Conservation (phyloP, 2,113 vertebrate genomes). For the Oenanthe oenanthe region DNA sequence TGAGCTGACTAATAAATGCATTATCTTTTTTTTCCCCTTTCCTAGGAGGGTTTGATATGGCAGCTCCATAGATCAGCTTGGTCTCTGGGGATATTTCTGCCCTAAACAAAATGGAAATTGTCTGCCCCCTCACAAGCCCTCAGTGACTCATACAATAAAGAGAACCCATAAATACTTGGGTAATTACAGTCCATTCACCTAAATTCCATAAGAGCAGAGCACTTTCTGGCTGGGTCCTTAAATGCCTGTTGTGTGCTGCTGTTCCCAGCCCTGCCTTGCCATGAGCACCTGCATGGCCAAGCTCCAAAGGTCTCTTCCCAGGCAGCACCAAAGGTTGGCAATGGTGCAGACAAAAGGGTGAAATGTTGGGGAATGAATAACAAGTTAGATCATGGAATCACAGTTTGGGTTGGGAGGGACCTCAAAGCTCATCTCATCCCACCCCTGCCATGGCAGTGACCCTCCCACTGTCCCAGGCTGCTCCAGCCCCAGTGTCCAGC, state of each 20-base stretch:
- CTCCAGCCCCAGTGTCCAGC: neutral
- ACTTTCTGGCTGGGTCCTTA: constrained; percentile 15
- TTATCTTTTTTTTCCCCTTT: constrained; percentile 46
- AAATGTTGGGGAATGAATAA: neutral
- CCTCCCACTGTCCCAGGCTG: neutral
- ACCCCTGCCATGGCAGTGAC: neutral
- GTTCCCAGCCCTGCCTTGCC: neutral
- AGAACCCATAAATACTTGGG: constrained; percentile 64
- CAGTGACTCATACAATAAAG: constrained; percentile 66
- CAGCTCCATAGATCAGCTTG: constrained; percentile 64
- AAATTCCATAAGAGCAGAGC: constrained; percentile 46
- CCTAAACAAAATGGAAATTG: constrained; percentile 69
- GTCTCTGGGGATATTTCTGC: constrained; percentile 56
- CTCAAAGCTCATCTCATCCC: fast-evolving
- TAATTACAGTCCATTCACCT: constrained; percentile 58
- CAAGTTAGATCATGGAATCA: neutral
- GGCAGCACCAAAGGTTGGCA: neutral
- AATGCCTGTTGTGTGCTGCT: neutral
- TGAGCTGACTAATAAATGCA: constrained; percentile 71
- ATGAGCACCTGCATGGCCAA: neutral
- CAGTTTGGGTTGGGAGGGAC: neutral
- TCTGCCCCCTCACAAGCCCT: constrained; percentile 66
- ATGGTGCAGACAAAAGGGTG: neutral
- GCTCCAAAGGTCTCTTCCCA: neutral
- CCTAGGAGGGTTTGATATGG: constrained; percentile 61